Percentiles rank a stretch among this genome's conserved stretches.
phyloP scores from a whole-genome alignment of 2,797 vertebrate species.

The Bovichtus diacanthus region DNA sequence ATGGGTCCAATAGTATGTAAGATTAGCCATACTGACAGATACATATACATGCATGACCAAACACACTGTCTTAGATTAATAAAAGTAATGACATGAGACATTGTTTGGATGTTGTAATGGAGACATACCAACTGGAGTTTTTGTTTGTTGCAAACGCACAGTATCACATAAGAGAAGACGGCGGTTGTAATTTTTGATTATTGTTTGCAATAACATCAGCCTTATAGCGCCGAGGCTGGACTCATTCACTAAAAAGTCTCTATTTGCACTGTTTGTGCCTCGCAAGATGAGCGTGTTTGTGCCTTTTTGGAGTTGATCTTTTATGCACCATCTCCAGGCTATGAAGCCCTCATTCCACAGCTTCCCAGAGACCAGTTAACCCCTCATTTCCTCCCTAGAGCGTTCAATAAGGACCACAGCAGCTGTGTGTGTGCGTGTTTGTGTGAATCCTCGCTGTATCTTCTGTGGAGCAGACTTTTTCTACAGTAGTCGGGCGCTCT shows the following conservation, averaged over 20 bases:
- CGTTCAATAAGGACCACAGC: conserved; percentile 42
- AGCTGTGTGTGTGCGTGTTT: conserved; percentile 22
- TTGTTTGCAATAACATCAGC: not conserved
- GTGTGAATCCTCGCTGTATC: conserved; percentile 38
- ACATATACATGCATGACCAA: too few species aligned
- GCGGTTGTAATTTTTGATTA: not conserved
- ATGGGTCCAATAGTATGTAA: too few species aligned
- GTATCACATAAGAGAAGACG: not conserved
- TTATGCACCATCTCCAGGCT: conserved; percentile 57
- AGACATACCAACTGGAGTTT: not conserved
- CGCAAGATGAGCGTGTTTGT: conserved; percentile 46
- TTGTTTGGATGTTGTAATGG: not conserved
- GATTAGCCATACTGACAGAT: too few species aligned
- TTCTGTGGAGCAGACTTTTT: conserved; percentile 58
- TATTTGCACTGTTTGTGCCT: conserved; percentile 51
- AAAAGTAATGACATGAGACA: not conserved
- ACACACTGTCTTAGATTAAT: too few species aligned
- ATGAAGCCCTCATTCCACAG: conserved; percentile 58
- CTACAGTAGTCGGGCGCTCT: conserved; percentile 57
- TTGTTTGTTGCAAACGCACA: not conserved
- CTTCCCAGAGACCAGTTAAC: conserved; percentile 74
- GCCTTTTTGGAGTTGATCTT: conserved; percentile 48
- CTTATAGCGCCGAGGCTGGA: not conserved
- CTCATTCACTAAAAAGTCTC: conserved; percentile 36
- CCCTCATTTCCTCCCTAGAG: conserved; percentile 73